These are phyloP conservation scores for Orestias chungarensis DNA, from an alignment of 2,797 vertebrate species.

Conservation along the genomic window DNA sequence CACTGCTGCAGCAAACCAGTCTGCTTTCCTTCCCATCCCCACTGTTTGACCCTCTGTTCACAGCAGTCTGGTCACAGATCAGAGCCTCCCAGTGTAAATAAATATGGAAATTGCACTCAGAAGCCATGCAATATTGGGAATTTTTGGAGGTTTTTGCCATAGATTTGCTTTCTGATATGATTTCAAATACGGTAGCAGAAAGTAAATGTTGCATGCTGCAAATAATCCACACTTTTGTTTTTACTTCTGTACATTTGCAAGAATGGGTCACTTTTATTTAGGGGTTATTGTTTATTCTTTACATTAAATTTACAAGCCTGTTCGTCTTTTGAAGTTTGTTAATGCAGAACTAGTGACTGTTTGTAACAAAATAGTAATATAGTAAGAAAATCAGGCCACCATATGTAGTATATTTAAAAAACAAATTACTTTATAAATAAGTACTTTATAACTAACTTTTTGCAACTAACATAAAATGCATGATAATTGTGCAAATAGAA, in stretches of 20 bases:
- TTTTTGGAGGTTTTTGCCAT: neutral
- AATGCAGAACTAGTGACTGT: no score
- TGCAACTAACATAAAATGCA: neutral
- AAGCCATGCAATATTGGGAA: neutral
- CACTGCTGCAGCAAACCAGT: neutral
- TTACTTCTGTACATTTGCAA: neutral
- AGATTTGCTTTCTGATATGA: neutral
- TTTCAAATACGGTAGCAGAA: no score
- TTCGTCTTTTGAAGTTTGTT: no score
- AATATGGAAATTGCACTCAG: conserved; percentile 5
- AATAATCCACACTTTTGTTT: neutral
- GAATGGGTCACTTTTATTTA: neutral
- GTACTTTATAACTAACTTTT: no score
- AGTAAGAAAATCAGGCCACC: neutral
- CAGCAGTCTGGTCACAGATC: neutral
- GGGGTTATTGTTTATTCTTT: neutral
- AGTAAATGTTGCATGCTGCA: neutral
- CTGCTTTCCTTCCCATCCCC: conserved; percentile 7
- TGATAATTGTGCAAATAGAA: neutral
- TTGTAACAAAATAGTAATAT: neutral
- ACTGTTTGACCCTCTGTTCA: conserved; percentile 19
- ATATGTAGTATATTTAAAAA: no score
- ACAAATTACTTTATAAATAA: neutral
- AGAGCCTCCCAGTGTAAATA: neutral
- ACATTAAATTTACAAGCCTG: no score